Evolutionary conservation across 2,888 invertebrate species (phyloP).

Genomic region (Sarcophaga subvicina): DNA sequence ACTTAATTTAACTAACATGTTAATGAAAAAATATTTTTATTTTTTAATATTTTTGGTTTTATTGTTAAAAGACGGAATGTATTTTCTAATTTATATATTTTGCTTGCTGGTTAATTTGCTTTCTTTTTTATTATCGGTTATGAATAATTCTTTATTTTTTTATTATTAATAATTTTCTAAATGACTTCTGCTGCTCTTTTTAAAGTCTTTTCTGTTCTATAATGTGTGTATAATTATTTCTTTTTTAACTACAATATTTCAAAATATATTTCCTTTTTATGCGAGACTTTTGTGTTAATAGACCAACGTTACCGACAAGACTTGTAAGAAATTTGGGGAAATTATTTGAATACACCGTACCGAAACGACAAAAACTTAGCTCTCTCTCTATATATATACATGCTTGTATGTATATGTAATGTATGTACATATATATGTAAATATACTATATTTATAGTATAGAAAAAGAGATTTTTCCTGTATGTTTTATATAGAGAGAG

Average conservation of each 20-base stretch:
- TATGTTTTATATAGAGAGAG: background rate
- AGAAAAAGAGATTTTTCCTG: slow-evolving; percentile 11
- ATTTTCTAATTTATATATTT: slow-evolving; percentile 28
- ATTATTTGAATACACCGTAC: slow-evolving; percentile 52
- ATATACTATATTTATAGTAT: background rate
- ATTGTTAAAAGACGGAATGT: slow-evolving; percentile 64
- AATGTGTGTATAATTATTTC: slow-evolving; percentile 12
- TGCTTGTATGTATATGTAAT: background rate
- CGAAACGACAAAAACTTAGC: slow-evolving; percentile 10
- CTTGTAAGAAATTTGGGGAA: slow-evolving; percentile 59
- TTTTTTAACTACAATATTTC: background rate
- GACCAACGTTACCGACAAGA: slow-evolving; percentile 68
- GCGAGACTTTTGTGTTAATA: slow-evolving; percentile 68
- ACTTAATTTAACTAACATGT: slow-evolving; percentile 59
- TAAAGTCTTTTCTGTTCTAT: slow-evolving; percentile 36
- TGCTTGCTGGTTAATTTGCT: slow-evolving; percentile 1
- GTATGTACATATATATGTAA: background rate
- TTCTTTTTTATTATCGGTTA: slow-evolving; percentile 13
- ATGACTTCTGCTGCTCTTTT: slow-evolving; percentile 41
- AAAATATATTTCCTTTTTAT: slow-evolving; percentile 46
- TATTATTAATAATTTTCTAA: slow-evolving; percentile 19
- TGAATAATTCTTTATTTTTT: slow-evolving; percentile 16
- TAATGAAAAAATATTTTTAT: slow-evolving; percentile 45
- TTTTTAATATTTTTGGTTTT: slow-evolving; percentile 20
- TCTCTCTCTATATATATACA: background rate